Evolutionary conservation across 2,888 invertebrate genomes (phyloP).

Genomic region (Papilio protenor): DNA sequence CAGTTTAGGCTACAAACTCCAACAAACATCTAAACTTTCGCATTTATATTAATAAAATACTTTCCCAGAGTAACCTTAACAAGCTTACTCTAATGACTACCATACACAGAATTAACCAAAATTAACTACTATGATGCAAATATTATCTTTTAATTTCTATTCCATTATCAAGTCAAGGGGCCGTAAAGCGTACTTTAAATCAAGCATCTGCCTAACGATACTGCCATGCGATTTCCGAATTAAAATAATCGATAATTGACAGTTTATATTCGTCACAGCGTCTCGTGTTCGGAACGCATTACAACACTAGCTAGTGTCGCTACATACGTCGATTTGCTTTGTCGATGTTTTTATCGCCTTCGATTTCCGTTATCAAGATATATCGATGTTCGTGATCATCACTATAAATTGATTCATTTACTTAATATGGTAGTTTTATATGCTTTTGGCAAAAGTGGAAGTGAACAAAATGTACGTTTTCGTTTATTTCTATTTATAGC

Average conservation of each 20-base stretch:
- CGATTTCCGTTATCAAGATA: slow-evolving; percentile 47
- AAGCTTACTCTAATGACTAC: too few relatives aligned
- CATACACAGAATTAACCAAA: too few relatives aligned
- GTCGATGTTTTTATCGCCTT: slow-evolving; percentile 49
- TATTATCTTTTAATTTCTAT: too few relatives aligned
- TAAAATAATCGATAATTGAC: slow-evolving; percentile 70
- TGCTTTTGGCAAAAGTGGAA: neutral
- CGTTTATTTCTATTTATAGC: too few relatives aligned
- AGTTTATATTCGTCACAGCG: slow-evolving; percentile 50
- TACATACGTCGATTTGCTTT: slow-evolving; percentile 58
- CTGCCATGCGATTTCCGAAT: slow-evolving; percentile 70
- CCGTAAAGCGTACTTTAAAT: neutral
- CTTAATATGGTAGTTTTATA: neutral
- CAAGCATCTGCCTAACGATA: slow-evolving; percentile 64
- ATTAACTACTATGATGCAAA: too few relatives aligned
- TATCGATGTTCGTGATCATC: slow-evolving; percentile 35
- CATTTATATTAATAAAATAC: too few relatives aligned
- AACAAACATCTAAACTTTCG: too few relatives aligned
- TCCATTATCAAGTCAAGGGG: too few relatives aligned
- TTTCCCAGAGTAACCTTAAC: too few relatives aligned
- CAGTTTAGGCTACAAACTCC: too few relatives aligned
- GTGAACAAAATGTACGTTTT: too few relatives aligned
- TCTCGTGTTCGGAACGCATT: slow-evolving; percentile 66
- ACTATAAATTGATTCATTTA: slow-evolving; percentile 31
- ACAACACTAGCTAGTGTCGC: slow-evolving; percentile 56